Conservation (phyloP, 2,888 invertebrate species). For the Ophion slaviceki region DNA sequence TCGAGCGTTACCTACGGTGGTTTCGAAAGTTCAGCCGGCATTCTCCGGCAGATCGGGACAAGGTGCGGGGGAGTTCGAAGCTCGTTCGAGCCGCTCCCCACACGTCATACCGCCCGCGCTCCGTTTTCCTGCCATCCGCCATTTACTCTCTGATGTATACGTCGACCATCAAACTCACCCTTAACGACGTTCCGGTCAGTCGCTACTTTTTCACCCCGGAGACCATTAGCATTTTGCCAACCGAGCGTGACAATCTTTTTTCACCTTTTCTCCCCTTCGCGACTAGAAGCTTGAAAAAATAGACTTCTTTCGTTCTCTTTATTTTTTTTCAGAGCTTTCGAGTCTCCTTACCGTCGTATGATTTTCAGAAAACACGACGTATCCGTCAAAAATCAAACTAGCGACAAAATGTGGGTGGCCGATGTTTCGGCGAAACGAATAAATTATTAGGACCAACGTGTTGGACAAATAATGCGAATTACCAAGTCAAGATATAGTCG, state of each 20-base stretch:
- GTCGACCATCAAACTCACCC: constrained; percentile 31
- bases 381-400: no score
- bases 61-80: constrained; percentile 11
- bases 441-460: neutral
- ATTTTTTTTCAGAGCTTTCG: no score
- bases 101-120: neutral
- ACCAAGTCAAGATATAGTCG: neutral
- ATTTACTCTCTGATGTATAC: constrained; percentile 52
- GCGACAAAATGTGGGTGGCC: no score
- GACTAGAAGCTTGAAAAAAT: no score
- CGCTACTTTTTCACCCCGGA: no score
- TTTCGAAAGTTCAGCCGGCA: constrained; percentile 52
- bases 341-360: no score
- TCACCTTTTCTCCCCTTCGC: no score
- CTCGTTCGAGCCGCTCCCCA: constrained; percentile 4
- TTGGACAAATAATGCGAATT: neutral
- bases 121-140: constrained; percentile 15
- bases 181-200: no score
- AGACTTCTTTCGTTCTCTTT: no score
- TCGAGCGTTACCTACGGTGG: constrained; percentile 39
- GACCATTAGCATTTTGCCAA: no score
- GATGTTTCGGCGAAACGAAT: neutral
- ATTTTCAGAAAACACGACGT: no score
- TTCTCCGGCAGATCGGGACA: constrained; percentile 32
- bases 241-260: no score